These are phyloP conservation scores for Hydrophis major DNA, from an alignment of 2,797 vertebrate species.

Conservation along the genomic window DNA sequence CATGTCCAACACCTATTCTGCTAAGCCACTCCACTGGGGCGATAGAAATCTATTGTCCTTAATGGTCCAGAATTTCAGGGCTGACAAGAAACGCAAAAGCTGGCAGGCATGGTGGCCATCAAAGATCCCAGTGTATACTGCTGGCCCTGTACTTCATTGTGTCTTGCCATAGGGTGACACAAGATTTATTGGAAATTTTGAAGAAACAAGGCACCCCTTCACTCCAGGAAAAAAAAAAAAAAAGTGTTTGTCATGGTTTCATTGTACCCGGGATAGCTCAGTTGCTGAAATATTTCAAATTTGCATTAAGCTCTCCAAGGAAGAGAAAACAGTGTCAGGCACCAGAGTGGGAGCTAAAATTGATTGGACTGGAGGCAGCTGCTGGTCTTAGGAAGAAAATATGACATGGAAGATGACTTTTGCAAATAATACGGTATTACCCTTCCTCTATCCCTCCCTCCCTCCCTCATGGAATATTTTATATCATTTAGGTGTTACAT, in stretches of 20 bases:
- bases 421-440: background rate
- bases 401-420: background rate
- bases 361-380: background rate
- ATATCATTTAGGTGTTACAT: background rate
- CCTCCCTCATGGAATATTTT: background rate
- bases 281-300: slow-evolving; percentile 37
- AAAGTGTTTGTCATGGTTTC: slow-evolving; percentile 39
- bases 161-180: slow-evolving; percentile 37
- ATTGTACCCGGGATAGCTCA: slow-evolving; percentile 44
- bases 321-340: slow-evolving; percentile 2
- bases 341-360: slow-evolving; percentile 12
- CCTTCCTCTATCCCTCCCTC: background rate
- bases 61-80: slow-evolving; percentile 39
- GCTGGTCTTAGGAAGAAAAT: background rate
- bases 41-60: slow-evolving; percentile 4
- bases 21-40: slow-evolving; percentile 19
- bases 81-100: slow-evolving; percentile 40
- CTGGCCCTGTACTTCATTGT: slow-evolving; percentile 42
- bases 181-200: slow-evolving; percentile 40
- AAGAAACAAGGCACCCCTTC: slow-evolving; percentile 46
- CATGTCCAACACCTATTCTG: background rate
- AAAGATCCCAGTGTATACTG: slow-evolving; percentile 51
- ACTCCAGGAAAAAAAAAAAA: slow-evolving; percentile 29
- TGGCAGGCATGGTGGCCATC: slow-evolving; percentile 44
- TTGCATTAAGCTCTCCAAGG: background rate